Conservation (phyloP, 1,140 invertebrate genomes). For the Anagrus nilaparvatae region DNA sequence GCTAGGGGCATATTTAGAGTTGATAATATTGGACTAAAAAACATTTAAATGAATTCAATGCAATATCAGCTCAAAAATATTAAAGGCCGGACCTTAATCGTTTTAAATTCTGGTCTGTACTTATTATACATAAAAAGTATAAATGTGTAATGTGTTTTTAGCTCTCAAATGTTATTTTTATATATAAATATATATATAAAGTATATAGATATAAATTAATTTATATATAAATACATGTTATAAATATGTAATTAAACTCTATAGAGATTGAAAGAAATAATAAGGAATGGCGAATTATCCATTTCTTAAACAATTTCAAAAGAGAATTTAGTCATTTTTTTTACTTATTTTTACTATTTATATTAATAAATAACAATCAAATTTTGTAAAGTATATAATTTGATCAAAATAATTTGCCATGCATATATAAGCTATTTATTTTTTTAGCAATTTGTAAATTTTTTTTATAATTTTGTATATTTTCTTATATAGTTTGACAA, state of each 20-base stretch:
- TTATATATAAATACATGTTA: constrained; percentile 25
- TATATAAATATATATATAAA: constrained; percentile 29
- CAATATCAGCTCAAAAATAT: not conserved
- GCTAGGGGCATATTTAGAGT: constrained; percentile 28
- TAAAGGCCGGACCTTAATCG: not conserved
- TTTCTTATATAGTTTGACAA: constrained; percentile 31
- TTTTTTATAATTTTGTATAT: constrained; percentile 32
- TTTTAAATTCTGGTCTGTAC: not conserved
- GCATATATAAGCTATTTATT: not conserved
- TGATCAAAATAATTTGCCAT: constrained; percentile 14
- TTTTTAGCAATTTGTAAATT: constrained; percentile 2
- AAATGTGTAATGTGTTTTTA: constrained; percentile 14
- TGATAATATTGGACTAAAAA: not conserved
- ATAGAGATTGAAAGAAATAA: constrained; percentile 16
- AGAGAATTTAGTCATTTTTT: constrained; percentile 42
- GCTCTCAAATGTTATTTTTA: constrained; percentile 37
- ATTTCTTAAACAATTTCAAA: constrained; percentile 31
- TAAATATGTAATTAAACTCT: constrained; percentile 29
- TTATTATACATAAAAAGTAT: constrained; percentile 6
- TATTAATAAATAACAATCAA: too few species aligned
- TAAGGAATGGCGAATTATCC: constrained; percentile 17
- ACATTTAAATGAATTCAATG: not conserved
- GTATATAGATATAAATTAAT: constrained; percentile 11
- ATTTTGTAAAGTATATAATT: constrained; percentile 15
- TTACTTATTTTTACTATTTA: constrained; percentile 44